These are phyloP conservation scores for Molorchus minor DNA, from an alignment of 2,888 invertebrate genomes.

Conservation along the genomic window DNA sequence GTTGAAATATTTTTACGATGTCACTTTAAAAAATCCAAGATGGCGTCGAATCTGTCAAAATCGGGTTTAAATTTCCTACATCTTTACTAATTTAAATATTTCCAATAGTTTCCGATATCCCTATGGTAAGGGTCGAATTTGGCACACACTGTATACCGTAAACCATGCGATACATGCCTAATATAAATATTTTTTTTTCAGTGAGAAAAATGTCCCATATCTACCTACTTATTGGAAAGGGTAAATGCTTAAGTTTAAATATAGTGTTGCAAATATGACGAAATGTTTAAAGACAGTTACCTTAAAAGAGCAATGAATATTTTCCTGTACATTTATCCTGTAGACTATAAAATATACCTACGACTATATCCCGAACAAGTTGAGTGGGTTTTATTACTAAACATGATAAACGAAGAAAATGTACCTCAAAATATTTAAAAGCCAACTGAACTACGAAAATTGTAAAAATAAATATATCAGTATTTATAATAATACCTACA, in stretches of 20 bases:
- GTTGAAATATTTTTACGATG: too few species aligned
- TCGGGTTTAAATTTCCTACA: too few species aligned
- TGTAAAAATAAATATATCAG: slow-evolving; percentile 45
- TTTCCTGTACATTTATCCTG: slow-evolving; percentile 36
- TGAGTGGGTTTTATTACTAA: slow-evolving; percentile 40
- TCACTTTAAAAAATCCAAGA: too few species aligned
- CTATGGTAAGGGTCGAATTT: too few species aligned
- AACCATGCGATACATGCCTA: too few species aligned
- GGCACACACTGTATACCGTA: too few species aligned
- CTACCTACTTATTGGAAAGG: slow-evolving; percentile 39
- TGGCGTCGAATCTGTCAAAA: too few species aligned
- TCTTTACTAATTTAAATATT: too few species aligned
- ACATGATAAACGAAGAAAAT: slow-evolving; percentile 43
- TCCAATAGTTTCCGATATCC: too few species aligned
- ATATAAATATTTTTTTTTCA: slow-evolving; percentile 48
- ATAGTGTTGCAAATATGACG: slow-evolving; percentile 34
- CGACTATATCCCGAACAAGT: slow-evolving; percentile 53
- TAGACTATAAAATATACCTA: slow-evolving; percentile 53
- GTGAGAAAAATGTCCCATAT: slow-evolving; percentile 45
- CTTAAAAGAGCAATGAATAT: slow-evolving; percentile 49
- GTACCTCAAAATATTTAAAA: slow-evolving; percentile 40
- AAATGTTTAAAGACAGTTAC: slow-evolving; percentile 37
- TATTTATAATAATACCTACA: slow-evolving; percentile 38
- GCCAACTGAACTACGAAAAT: slow-evolving; percentile 43
- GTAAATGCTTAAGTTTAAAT: slow-evolving; percentile 31